These are phyloP conservation scores for Lophius americanus DNA, from an alignment of 2,797 vertebrate species.

Conservation along the genomic window DNA sequence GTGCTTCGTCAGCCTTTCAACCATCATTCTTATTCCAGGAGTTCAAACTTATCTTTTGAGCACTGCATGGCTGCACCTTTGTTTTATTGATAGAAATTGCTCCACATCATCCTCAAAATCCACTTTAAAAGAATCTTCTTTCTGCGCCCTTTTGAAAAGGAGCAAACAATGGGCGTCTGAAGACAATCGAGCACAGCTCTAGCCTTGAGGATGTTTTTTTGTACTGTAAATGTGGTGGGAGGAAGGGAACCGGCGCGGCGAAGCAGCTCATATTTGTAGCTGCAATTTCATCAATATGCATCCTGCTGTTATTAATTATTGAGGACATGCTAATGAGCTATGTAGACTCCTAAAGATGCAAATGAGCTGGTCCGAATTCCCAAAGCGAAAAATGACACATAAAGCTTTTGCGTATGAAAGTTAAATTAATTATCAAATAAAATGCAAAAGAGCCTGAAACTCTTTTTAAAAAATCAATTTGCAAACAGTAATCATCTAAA, in stretches of 20 bases:
- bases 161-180: conserved; percentile 25
- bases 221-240: conserved; percentile 21
- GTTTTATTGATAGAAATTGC: background rate
- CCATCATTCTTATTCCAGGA: background rate
- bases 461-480: no score
- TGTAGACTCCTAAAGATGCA: conserved; percentile 24
- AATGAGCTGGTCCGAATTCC: conserved; percentile 13
- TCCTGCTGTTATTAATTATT: conserved; percentile 4
- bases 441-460: background rate
- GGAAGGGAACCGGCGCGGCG: background rate
- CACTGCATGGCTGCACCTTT: background rate
- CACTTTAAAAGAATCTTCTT: conserved; percentile 7
- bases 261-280: conserved; percentile 33
- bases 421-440: background rate
- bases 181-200: background rate
- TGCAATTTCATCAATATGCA: conserved; percentile 26
- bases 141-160: conserved; percentile 5
- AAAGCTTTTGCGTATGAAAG: background rate
- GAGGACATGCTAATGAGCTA: conserved; percentile 19
- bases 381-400: conserved; percentile 1
- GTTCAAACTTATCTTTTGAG: conserved; percentile 10
- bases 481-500: no score
- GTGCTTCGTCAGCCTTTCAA: background rate
- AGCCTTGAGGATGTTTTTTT: conserved; percentile 39
- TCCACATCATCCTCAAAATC: conserved; percentile 1